A percentile compares a stretch with the other conserved stretches of the same genome.
These are phyloP conservation scores for Irena cyanogastra DNA, from an alignment of 2,113 vertebrate species.

Conservation along the genomic window DNA sequence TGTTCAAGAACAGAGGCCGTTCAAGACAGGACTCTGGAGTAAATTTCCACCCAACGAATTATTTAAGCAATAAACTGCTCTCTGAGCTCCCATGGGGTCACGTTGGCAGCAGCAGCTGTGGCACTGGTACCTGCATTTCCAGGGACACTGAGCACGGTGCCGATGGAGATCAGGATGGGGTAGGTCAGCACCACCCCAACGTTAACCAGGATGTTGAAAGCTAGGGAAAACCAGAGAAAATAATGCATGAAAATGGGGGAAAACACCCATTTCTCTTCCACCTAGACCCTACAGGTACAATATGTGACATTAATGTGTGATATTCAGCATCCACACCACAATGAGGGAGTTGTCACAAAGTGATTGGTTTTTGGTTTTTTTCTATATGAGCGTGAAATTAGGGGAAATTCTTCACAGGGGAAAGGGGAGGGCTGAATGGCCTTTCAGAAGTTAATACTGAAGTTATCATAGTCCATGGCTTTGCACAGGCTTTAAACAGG, in stretches of 20 bases:
- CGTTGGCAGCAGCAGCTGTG: accelerated
- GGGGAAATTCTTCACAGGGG: neutral
- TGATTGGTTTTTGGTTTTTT: neutral
- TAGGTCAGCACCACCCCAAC: constrained; percentile 95
- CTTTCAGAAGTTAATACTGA: neutral
- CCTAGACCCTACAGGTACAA: neutral
- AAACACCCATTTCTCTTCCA: neutral
- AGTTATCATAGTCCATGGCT: neutral
- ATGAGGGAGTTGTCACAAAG: neutral
- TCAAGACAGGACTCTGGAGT: neutral
- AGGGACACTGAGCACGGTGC: constrained; percentile 95
- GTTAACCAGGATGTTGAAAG: constrained; percentile 95
- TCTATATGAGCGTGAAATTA: neutral
- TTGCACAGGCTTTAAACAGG: neutral
- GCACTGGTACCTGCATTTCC: constrained; percentile 88
- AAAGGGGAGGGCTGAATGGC: neutral
- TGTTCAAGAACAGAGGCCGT: neutral
- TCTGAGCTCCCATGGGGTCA: accelerated
- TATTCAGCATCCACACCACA: neutral
- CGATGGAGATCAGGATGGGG: constrained; percentile 96
- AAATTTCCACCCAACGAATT: neutral
- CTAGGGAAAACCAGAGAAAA: constrained; percentile 64
- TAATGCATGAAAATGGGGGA: neutral
- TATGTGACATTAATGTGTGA: too few species aligned
- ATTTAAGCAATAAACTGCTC: neutral